Percentiles rank a stretch among this genome's conserved stretches.
phyloP scores from a whole-genome alignment of 2,888 invertebrate genomes.

The Xestia rhomboidea region DNA sequence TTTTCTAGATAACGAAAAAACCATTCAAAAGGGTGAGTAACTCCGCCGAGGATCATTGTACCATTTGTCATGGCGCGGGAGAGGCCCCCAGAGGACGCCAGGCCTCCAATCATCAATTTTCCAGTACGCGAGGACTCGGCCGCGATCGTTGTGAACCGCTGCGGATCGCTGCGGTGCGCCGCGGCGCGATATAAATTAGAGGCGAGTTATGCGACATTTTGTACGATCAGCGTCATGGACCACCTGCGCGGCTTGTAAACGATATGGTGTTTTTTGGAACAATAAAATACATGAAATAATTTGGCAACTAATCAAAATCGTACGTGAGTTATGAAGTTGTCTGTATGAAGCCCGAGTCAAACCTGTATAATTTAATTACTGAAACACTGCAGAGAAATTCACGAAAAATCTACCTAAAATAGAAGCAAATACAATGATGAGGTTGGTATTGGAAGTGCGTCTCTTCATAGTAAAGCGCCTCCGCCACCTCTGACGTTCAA shows the following conservation, averaged over 20 bases:
- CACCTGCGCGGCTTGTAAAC: conserved; percentile 15
- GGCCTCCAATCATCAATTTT: conserved; percentile 61
- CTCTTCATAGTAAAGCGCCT: conserved; percentile 6
- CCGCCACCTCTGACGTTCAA: conserved; percentile 18
- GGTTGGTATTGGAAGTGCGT: conserved; percentile 17
- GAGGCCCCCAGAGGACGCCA: conserved; percentile 46
- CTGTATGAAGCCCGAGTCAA: background rate
- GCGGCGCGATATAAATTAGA: conserved; percentile 40
- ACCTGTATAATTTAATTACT: background rate
- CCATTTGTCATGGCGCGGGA: conserved; percentile 59
- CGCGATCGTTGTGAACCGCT: conserved; percentile 23
- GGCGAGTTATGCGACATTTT: conserved; percentile 41
- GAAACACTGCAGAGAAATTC: background rate
- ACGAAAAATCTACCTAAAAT: background rate
- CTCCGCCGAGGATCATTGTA: conserved; percentile 53
- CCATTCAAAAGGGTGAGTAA: conserved; percentile 54
- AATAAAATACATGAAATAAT: conserved; percentile 14
- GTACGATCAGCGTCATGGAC: conserved; percentile 42
- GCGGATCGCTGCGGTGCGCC: conserved; percentile 19
- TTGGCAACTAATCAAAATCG: conserved; percentile 9
- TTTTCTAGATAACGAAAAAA: conserved; percentile 48
- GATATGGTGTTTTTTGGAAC: background rate
- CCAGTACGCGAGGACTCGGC: conserved; percentile 27
- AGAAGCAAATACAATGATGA: conserved; percentile 18
- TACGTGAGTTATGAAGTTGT: background rate